These are phyloP conservation scores for Drusus annulatus DNA, from an alignment of 1,140 invertebrate genomes.

Conservation along the genomic window DNA sequence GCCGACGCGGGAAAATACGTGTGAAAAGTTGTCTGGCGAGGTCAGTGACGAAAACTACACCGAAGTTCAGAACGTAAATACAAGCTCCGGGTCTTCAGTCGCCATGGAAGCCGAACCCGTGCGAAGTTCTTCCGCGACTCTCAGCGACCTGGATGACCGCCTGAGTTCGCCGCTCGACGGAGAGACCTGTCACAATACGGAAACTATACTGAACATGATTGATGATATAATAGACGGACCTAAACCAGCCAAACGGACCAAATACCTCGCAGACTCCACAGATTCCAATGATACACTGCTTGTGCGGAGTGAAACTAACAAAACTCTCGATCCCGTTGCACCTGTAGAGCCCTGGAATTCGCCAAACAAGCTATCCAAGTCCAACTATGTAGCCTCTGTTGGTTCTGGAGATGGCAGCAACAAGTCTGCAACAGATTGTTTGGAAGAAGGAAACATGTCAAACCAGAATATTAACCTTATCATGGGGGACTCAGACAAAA, in stretches of 20 bases:
- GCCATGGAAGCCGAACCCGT: constrained; percentile 22
- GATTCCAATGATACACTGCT: constrained; percentile 21
- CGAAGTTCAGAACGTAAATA: constrained; percentile 16
- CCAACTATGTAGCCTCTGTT: constrained; percentile 24
- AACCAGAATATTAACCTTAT: not conserved
- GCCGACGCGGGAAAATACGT: constrained; percentile 70
- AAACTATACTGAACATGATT: constrained; percentile 70
- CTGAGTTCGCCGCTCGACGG: constrained; percentile 63
- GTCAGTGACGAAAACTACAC: constrained; percentile 52
- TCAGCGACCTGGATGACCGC: constrained; percentile 64
- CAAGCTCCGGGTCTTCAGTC: constrained; percentile 40
- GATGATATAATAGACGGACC: constrained; percentile 69
- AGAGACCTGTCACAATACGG: constrained; percentile 64
- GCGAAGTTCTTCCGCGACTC: constrained; percentile 57
- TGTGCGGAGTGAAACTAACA: constrained; percentile 62
- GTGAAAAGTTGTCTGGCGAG: constrained; percentile 62
- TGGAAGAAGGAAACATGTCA: not conserved
- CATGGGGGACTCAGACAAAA: constrained; percentile 13
- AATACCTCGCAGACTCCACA: constrained; percentile 20
- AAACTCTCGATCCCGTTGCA: constrained; percentile 35
- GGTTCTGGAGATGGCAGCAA: constrained; percentile 33
- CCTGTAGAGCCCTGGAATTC: constrained; percentile 1
- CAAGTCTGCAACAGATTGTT: constrained; percentile 16
- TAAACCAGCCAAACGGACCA: constrained; percentile 58
- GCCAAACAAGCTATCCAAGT: not conserved